phyloP scores from a whole-genome alignment of 2,888 invertebrate genomes.

The Noctua janthe region DNA sequence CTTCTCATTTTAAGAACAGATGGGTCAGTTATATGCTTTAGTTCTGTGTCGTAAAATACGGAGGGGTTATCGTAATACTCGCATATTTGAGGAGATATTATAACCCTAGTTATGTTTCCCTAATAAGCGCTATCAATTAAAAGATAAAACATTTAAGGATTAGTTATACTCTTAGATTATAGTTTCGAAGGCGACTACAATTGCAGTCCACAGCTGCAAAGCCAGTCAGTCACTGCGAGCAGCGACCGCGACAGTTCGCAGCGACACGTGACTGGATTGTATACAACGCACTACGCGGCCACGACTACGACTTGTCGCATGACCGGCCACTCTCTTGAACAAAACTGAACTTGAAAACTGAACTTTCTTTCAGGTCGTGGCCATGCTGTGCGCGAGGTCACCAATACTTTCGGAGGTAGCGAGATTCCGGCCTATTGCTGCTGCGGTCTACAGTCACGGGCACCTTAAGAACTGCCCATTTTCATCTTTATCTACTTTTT shows the following conservation, averaged over 20 bases:
- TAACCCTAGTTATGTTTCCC: too few relatives aligned
- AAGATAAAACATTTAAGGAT: background rate
- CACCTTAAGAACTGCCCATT: too few relatives aligned
- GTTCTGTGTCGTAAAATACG: background rate
- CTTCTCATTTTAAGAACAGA: background rate
- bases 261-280: background rate
- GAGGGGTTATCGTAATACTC: background rate
- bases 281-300: too few relatives aligned
- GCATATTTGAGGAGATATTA: background rate
- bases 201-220: background rate
- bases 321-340: background rate
- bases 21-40: background rate
- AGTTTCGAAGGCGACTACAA: background rate
- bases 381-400: too few relatives aligned
- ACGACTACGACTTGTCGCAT: too few relatives aligned
- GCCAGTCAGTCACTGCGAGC: background rate
- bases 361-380: too few relatives aligned
- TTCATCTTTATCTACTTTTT: too few relatives aligned
- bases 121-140: background rate
- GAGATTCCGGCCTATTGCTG: too few relatives aligned
- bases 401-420: too few relatives aligned
- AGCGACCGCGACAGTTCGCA: too few relatives aligned
- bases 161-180: background rate
- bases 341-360: too few relatives aligned
- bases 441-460: too few relatives aligned